A percentile compares a stretch with the other conserved stretches of the same genome.
These are phyloP conservation scores for Phymatocera aterrima DNA, from an alignment of 2,888 invertebrate species.

Conservation along the genomic window DNA sequence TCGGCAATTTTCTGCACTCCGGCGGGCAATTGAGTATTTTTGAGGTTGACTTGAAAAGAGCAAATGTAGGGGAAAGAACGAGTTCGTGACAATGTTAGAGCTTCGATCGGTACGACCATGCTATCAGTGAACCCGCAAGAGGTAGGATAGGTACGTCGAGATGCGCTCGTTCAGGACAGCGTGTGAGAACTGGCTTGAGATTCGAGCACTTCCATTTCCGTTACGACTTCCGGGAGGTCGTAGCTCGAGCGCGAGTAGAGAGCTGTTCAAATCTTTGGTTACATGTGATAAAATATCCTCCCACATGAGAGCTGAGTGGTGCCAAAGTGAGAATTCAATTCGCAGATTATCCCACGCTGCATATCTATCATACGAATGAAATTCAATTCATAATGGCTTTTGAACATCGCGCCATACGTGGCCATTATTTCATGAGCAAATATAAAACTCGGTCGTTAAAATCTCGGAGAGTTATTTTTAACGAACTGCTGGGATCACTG, in stretches of 20 bases:
- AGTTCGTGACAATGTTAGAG: conserved; percentile 7
- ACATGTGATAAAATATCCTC: conserved; percentile 18
- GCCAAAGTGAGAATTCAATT: background rate
- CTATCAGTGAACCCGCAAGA: conserved; percentile 20
- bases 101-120: conserved; percentile 27
- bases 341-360: background rate
- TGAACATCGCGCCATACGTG: background rate
- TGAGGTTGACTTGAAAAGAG: background rate
- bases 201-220: conserved; percentile 44
- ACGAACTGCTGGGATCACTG: background rate
- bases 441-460: too few species aligned
- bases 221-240: conserved; percentile 35
- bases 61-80: background rate
- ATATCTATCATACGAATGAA: background rate
- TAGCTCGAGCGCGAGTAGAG: conserved; percentile 16
- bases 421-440: background rate
- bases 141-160: conserved; percentile 2
- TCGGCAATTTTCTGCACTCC: background rate
- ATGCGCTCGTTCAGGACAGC: conserved; percentile 28
- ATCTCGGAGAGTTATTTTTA: background rate
- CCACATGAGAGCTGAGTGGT: background rate
- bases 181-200: conserved; percentile 35
- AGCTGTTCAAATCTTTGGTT: conserved; percentile 13
- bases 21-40: background rate
- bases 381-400: background rate